A percentile compares a stretch with the other conserved stretches of the same genome.
Evolutionary conservation across 2,888 invertebrate species (phyloP).

Genomic region (Spodoptera picta): DNA sequence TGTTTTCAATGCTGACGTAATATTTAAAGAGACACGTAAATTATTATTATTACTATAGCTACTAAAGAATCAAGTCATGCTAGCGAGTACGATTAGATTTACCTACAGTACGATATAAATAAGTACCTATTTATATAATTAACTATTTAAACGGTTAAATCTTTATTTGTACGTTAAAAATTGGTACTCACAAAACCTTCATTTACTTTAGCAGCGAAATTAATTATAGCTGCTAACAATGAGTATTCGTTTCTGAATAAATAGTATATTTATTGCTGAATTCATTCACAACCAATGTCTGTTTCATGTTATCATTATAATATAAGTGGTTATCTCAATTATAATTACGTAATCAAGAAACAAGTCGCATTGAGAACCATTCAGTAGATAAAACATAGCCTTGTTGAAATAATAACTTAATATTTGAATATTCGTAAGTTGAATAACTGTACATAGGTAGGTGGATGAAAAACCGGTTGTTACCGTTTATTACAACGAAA

Average conservation of each 20-base stretch:
- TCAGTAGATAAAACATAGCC: constrained; percentile 10
- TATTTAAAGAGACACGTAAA: constrained; percentile 28
- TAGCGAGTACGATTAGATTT: constrained; percentile 23
- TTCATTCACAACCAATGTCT: constrained; percentile 52
- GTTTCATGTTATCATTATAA: constrained; percentile 20
- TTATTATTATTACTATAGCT: constrained; percentile 9
- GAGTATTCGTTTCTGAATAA: constrained; percentile 5
- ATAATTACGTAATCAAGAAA: constrained; percentile 22
- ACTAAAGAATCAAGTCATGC: constrained; percentile 7
- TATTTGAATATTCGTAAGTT: background rate
- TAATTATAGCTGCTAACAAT: constrained; percentile 20
- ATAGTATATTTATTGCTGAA: constrained; percentile 49
- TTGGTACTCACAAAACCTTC: constrained; percentile 7
- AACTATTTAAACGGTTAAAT: constrained; percentile 5
- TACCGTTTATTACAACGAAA: constrained; percentile 11
- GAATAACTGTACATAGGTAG: no score
- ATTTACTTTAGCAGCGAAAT: constrained; percentile 12
- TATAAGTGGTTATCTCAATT: constrained; percentile 21
- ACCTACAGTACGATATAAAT: constrained; percentile 2
- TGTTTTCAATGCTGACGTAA: constrained; percentile 17
- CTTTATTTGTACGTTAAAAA: constrained; percentile 7
- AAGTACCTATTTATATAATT: background rate
- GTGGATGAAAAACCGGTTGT: no score
- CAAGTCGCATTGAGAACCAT: constrained; percentile 9
- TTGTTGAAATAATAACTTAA: constrained; percentile 7